Evolutionary conservation across 2,113 vertebrate genomes (phyloP).

Genomic region (Corythaixoides concolor): DNA sequence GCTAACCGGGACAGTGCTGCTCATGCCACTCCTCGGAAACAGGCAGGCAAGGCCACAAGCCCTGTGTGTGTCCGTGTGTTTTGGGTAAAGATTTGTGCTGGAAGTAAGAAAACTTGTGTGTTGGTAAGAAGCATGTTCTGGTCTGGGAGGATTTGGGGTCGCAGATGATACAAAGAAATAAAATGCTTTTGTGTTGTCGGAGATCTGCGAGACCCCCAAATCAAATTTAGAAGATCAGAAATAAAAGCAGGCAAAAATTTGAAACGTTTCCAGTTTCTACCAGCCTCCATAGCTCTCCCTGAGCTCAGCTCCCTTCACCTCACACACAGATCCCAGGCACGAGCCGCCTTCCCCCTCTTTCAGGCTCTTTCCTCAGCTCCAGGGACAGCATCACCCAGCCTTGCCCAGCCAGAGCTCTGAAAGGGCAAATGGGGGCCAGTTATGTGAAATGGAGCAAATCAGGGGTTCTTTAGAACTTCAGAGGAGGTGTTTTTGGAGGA

Average conservation of each 20-base stretch:
- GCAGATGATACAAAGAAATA: background rate
- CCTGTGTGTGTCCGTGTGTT: background rate
- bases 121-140: background rate
- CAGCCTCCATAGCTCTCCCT: background rate
- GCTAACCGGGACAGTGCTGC: background rate
- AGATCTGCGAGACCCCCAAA: background rate
- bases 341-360: background rate
- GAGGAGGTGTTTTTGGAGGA: fast-evolving
- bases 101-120: fast-evolving
- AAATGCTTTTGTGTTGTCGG: background rate
- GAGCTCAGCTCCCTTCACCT: background rate
- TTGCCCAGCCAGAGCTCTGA: background rate
- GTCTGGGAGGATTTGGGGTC: background rate
- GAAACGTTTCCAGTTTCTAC: background rate
- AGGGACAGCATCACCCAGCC: background rate
- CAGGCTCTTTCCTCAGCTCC: background rate
- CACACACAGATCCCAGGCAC: fast-evolving
- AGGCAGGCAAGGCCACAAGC: background rate
- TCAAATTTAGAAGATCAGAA: background rate
- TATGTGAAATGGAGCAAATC: background rate
- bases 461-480: background rate
- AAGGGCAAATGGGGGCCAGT: background rate
- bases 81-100: background rate
- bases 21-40: background rate
- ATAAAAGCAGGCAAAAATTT: fast-evolving